A percentile compares a stretch with the other conserved stretches of the same genome.
These are phyloP conservation scores for Oryctes rhinoceros DNA, from an alignment of 1,140 invertebrate genomes.

Conservation along the genomic window DNA sequence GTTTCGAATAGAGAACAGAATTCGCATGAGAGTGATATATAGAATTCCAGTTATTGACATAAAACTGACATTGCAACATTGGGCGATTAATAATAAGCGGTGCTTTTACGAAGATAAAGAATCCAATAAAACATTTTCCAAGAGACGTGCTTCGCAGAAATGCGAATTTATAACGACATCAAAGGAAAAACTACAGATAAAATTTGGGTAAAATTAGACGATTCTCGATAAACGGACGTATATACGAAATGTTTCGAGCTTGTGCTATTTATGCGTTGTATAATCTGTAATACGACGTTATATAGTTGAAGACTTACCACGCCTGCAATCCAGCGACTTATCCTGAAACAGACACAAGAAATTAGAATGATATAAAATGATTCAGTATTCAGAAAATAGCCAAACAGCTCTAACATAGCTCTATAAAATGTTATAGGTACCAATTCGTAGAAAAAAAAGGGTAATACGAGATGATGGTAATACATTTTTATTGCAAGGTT, in stretches of 20 bases:
- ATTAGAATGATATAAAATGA: not conserved
- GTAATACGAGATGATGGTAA: too few species aligned
- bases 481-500: too few species aligned
- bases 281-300: not conserved
- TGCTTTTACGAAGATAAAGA: not conserved
- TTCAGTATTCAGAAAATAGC: too few species aligned
- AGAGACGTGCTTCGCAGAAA: constrained; percentile 10
- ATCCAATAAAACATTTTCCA: constrained; percentile 4
- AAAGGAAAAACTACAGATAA: constrained; percentile 17
- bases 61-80: constrained; percentile 3
- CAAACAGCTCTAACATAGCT: too few species aligned
- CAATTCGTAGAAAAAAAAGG: too few species aligned
- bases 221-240: not conserved
- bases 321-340: not conserved
- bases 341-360: not conserved
- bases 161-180: constrained; percentile 21
- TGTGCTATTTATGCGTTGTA: not conserved
- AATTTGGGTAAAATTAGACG: not conserved
- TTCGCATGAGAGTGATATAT: not conserved
- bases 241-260: not conserved
- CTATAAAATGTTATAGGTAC: too few species aligned
- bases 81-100: not conserved
- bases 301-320: not conserved
- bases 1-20: constrained; percentile 11
- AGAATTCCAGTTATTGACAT: constrained; percentile 18